phyloP scores from a whole-genome alignment of 2,888 invertebrate species.

The Eumacrocentrus americanus region DNA sequence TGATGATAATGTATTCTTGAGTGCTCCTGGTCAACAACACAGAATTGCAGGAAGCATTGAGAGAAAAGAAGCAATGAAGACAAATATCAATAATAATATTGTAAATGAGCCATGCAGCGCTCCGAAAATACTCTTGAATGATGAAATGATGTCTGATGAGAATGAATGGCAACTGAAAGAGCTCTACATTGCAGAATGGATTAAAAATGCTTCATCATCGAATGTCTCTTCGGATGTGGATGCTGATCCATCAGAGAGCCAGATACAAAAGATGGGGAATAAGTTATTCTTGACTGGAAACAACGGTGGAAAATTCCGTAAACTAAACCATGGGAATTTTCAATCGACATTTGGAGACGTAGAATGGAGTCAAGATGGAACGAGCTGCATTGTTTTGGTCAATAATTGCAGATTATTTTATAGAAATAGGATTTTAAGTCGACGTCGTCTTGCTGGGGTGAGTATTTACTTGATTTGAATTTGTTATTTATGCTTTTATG shows the following conservation, averaged over 20 bases:
- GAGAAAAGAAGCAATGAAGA: no score
- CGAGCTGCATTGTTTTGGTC: slow-evolving; percentile 14
- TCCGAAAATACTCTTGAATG: no score
- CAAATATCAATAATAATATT: no score
- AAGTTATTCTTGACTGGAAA: no score
- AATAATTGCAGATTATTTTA: slow-evolving; percentile 43
- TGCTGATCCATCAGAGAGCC: background rate
- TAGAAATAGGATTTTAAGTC: slow-evolving; percentile 51
- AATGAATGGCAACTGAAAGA: slow-evolving; percentile 2
- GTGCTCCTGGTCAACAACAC: no score
- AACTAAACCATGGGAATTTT: background rate
- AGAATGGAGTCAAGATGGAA: slow-evolving; percentile 14
- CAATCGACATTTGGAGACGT: background rate
- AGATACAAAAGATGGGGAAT: background rate
- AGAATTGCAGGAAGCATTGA: no score
- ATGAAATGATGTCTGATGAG: background rate
- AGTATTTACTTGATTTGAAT: no score
- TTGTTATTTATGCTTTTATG: slow-evolving; percentile 4
- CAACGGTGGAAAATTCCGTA: background rate
- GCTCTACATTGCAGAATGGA: slow-evolving; percentile 13
- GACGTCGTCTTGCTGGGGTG: slow-evolving; percentile 48
- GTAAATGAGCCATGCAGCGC: no score
- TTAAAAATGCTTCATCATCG: slow-evolving; percentile 1
- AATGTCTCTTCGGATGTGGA: background rate
- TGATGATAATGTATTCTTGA: no score